Base-by-base conservation (phyloP, 2,797 vertebrate species). In the Brachymystax lenok region DNA sequence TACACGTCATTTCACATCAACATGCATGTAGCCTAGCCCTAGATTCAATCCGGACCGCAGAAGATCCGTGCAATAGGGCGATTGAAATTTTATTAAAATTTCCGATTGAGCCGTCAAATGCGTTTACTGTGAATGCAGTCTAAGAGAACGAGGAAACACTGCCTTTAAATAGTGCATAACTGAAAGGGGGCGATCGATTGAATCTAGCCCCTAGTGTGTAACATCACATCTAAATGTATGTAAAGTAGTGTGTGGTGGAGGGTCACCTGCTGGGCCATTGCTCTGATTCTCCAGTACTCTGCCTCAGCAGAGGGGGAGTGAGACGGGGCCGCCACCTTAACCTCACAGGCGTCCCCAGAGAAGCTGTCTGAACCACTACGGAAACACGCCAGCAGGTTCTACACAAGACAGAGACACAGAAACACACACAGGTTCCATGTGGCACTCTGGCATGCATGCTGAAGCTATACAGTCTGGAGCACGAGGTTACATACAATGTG, bases 321-420 rank as follows among this genome's bases (percentile, higher is more conserved):
- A 4, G 96, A 96, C 0, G 98, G 97, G 0, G 98, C 98, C 0
- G 98, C 98, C 68, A 99, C 96, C 88, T 99, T 97, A 84, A 99
- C 98, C 91, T 99, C 97, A 79, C 98, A 99, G 69, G 97, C 98
- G 61, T 99, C 98, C 52, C 97, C 96, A 0, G 95, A 95, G 77
- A 97, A 97, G 86, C 96, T 97, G 90, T 99, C 97, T 0, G 97
- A 96, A 19, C 96, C 96, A 0, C 97, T 98, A 73, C 95, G 97
- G 86, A 99, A 99, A 90, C 97, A 99, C 1, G 96, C 95, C 74
- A 99, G 92, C 17, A 99, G 94, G 88, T 98, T 98, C 98, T 99
- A 21, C 24, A 28, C n/a, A 56, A 4, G 17, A 54, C 27, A 56
- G 16, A 35, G 16, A 68, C 16, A 14, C 59, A 74, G 35, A 46